A percentile compares a stretch with the other conserved stretches of the same genome.
phyloP scores from a whole-genome alignment of 37 sponge, comb jelly and placozoan species.

The Lycopodina hypogea region DNA sequence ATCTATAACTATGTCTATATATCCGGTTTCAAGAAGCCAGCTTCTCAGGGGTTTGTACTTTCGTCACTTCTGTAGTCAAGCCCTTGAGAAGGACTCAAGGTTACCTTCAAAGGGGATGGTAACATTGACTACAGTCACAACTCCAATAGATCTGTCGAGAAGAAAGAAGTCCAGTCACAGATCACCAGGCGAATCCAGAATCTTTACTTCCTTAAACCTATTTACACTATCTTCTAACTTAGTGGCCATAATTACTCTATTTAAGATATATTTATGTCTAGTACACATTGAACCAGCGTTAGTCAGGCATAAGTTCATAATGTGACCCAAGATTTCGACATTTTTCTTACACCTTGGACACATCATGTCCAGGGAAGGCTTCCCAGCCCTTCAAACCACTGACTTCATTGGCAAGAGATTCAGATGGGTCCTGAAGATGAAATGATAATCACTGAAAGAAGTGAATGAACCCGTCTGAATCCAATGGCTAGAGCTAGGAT shows the following conservation, averaged over 20 bases:
- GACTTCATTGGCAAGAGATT: constrained; percentile 34
- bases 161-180: constrained; percentile 21
- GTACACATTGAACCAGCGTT: constrained; percentile 11
- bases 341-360: constrained; percentile 11
- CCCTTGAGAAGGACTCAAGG: no score
- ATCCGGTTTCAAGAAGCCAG: no score
- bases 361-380: background rate
- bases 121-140: constrained; percentile 25
- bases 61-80: no score
- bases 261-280: constrained; percentile 23
- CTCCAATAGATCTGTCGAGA: background rate
- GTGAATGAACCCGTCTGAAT: constrained; percentile 24
- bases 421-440: constrained; percentile 32
- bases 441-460: constrained; percentile 35
- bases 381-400: constrained; percentile 17
- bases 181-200: constrained; percentile 2
- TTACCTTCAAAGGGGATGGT: constrained; percentile 21
- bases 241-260: constrained; percentile 8
- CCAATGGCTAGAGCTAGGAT: constrained; percentile 46
- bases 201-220: constrained; percentile 11
- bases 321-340: constrained; percentile 25
- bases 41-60: no score
- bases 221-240: no score
- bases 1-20: no score
- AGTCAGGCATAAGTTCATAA: constrained; percentile 16